Percentiles rank a stretch among this genome's conserved stretches.
Conservation (phyloP, 2,113 vertebrate genomes). For the Pleuronectes platessa region DNA sequence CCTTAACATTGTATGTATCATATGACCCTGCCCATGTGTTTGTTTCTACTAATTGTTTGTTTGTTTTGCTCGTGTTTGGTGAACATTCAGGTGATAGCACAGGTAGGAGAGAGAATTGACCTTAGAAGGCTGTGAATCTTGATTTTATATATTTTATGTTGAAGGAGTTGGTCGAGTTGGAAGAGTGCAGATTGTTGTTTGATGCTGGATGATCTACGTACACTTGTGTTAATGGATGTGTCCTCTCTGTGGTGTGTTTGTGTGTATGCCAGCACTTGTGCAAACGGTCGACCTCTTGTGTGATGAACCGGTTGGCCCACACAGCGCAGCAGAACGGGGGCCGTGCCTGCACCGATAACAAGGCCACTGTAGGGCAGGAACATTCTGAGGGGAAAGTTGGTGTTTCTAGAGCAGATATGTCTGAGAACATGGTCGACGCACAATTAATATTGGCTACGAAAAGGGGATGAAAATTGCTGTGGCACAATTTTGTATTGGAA, state of each 20-base stretch:
- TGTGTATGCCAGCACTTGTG: conserved; percentile 11
- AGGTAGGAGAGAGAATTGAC: too few relatives aligned
- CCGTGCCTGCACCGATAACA: conserved; percentile 58
- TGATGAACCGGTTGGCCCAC: conserved; percentile 49
- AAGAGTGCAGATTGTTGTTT: not conserved
- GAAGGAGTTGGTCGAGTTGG: not conserved
- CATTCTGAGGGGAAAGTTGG: conserved; percentile 28
- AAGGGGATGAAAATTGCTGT: not conserved
- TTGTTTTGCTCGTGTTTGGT: too few relatives aligned
- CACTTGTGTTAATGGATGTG: not conserved
- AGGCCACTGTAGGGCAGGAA: conserved; percentile 17
- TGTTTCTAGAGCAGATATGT: conserved; percentile 57
- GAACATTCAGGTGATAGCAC: too few relatives aligned
- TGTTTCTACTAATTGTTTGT: too few relatives aligned
- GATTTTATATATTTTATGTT: not conserved
- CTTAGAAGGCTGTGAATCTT: too few relatives aligned
- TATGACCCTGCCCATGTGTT: too few relatives aligned
- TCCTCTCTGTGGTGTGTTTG: not conserved
- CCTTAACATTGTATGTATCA: too few relatives aligned
- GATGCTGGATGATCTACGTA: not conserved
- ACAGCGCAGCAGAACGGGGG: conserved; percentile 17
- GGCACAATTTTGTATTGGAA: conserved; percentile 25
- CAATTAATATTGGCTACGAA: conserved; percentile 5
- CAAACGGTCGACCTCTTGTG: conserved; percentile 35
- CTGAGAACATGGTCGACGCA: conserved; percentile 2